phyloP scores from a whole-genome alignment of 1,140 invertebrate genomes.

The Brachionus angularis region DNA sequence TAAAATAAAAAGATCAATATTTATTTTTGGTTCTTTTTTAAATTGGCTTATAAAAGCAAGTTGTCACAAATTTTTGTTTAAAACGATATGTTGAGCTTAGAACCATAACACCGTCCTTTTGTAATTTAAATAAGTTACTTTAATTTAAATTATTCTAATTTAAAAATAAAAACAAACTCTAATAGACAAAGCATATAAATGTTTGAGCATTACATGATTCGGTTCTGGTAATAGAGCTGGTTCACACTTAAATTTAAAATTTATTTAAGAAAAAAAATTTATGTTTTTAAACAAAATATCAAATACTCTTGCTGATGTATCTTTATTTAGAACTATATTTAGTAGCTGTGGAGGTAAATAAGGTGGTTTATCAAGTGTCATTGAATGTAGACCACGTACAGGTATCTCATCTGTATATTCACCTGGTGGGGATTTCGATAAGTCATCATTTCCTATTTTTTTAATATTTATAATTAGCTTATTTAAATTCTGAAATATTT shows the following conservation, averaged over 20 bases:
- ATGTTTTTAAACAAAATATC: constrained; percentile 49
- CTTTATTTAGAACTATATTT: constrained; percentile 94
- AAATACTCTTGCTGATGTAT: constrained; percentile 81
- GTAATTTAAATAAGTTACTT: no score
- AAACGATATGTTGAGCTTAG: constrained; percentile 92
- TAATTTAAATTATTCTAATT: constrained; percentile 8
- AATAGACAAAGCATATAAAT: constrained; percentile 97
- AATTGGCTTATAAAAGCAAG: constrained; percentile 88
- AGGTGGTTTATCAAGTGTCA: constrained; percentile 70
- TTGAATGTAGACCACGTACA: constrained; percentile 45
- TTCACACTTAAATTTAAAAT: constrained; percentile 73
- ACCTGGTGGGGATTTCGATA: constrained; percentile 57
- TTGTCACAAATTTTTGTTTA: constrained; percentile 98
- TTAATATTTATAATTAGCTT: neutral
- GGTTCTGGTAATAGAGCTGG: constrained; percentile 93
- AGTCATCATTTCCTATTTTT: constrained; percentile 11
- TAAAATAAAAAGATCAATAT: no score
- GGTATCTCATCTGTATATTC: constrained; percentile 65
- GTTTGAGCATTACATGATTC: constrained; percentile 98
- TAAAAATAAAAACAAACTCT: constrained; percentile 62
- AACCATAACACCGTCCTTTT: constrained; percentile 92
- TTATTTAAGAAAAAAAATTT: constrained; percentile 64
- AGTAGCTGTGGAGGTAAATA: constrained; percentile 86
- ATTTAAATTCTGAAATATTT: neutral
- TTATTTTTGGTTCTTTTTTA: no score